Conservation (phyloP, 2,888 invertebrate species). For the Drosophila aldrichi region DNA sequence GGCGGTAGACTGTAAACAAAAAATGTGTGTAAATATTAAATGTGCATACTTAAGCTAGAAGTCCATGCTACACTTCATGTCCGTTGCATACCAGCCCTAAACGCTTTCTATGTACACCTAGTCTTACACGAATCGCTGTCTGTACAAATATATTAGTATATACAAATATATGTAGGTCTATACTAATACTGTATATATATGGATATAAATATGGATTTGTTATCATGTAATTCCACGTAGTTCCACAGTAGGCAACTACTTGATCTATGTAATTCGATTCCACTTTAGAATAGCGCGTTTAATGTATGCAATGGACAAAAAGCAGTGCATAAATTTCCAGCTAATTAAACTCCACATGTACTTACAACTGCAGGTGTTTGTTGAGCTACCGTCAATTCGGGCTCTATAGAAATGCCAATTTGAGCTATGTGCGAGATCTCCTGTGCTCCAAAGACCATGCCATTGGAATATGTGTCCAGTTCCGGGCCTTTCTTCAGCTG, state of each 20-base stretch:
- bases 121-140: no score
- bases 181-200: no score
- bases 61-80: neutral
- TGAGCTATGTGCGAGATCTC: constrained; percentile 96
- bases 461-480: constrained; percentile 85
- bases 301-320: neutral
- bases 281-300: neutral
- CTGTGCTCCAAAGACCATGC: constrained; percentile 90
- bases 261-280: neutral
- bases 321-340: no score
- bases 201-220: no score
- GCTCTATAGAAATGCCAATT: constrained; percentile 95
- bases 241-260: neutral
- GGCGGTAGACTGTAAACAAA: constrained; percentile 79
- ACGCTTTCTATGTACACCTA: neutral
- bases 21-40: neutral
- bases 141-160: no score
- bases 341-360: neutral
- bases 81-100: neutral
- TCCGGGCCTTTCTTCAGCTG: constrained; percentile 92
- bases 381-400: constrained; percentile 86
- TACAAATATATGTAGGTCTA: no score
- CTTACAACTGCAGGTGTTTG: constrained; percentile 85
- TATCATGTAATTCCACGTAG: neutral
- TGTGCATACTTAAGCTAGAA: neutral